Evolutionary conservation across 1,140 invertebrate genomes (phyloP), one percentile per base, ranked within the genome.

Genomic region (Drosophila nannoptera): DNA sequence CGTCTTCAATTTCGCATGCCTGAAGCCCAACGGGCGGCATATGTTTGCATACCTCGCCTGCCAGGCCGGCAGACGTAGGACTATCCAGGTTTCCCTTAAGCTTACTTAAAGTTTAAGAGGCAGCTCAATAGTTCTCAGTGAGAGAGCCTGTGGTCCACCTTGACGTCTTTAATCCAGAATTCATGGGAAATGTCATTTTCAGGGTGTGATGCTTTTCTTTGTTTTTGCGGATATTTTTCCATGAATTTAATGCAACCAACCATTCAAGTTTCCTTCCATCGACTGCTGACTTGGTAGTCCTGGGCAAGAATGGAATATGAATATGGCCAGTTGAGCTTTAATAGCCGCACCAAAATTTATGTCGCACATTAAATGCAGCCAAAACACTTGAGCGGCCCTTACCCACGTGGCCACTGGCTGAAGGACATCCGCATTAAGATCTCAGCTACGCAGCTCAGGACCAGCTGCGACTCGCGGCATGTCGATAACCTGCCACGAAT

Each of bases 401-500:
- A 7, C 45, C 2, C 40, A 14, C 40, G 35, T 48, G 14, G 22
- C 9, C 9, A n/a, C 40, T 33, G 35, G 33, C 43, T 14, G 45
- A 46, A 42, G 56, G 36, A 64, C n/a, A 48, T 6, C 12, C 31
- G 50, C 56, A 64, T 69, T 50, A 65, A 77, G 52, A 46, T 12
- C 12, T 36, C 7, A 22, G 22, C 22, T 22, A 22, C 22, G 22
- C 12, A 16, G 53, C 35, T 33, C 22, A n/a, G 7, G 38, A 16
- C 48, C 16, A 68, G 55, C 16, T 43, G 50, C 9, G 31, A 12
- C 40, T 5, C 50, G 11, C 5, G 31, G 14, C 56, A 68, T 73
- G 80, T 84, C 80, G 86, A 84, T 80, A 83, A 83, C 80, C 80
- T 61, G 59, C 50, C 49, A 43, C 59, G 63, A 63, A 73, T 64